Evolutionary conservation across 2,797 vertebrate species (phyloP), one percentile per base, ranked within the genome.

Genomic region (Epinephelus malabaricus): DNA sequence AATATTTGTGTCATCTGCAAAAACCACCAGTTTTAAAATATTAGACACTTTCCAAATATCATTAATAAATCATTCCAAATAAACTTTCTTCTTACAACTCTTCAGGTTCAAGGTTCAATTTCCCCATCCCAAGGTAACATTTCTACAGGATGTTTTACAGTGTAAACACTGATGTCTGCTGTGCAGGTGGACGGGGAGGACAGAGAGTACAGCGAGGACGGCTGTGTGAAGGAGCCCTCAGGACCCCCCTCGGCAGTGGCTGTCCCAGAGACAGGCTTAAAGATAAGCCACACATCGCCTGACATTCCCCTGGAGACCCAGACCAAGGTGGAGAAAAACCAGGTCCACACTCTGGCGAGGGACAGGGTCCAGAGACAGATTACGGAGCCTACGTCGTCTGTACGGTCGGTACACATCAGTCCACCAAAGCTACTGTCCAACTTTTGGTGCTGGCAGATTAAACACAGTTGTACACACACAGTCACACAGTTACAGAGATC

Each of bases 231-330:
- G 64, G 96, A 97, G 79, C 89, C 95, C 3, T 88, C 95, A 0
- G 92, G 94, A 61, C 77, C 87, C 0, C 86, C 58, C 0, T 49
- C 60, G 0, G 86, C 72, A 23, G 83, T 91, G 69, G 61, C 85
- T 23, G 83, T 94, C 51, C 97, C 95, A 0, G 97, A 98, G 83
- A 96, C 97, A 40, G 97, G 95, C 89, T 96, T 99, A 93, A 99
- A 99, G 96, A 99, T 99, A 90, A 99, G 98, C 91, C 98, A 99
- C 93, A 99, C 98, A 0, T 99, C 98, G 4, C 98, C 98, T 0
- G 98, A 99, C 80, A 98, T 99, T 77, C 96, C 97, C 0, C 88
- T 98, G 81, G 97, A 98, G 73, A 92, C 94, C 47, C 96, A 99
- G 92, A 40, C 79, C 77, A 96, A 95, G 55, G 78, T 81, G n/a